These are phyloP conservation scores for Hyles lineata DNA, from an alignment of 2,888 invertebrate genomes.

Conservation along the genomic window DNA sequence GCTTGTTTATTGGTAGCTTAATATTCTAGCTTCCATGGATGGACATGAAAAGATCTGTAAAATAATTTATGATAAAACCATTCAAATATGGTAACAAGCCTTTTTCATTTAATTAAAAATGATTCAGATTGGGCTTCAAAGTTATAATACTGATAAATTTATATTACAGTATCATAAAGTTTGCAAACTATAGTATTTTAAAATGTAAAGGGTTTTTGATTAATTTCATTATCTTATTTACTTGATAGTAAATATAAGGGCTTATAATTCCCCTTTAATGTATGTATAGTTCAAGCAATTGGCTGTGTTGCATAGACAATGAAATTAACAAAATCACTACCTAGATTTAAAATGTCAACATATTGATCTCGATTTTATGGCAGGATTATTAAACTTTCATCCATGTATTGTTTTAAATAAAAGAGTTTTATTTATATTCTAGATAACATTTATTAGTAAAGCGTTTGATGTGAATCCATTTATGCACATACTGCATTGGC, in stretches of 20 bases:
- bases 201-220: neutral
- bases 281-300: neutral
- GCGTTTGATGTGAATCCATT: neutral
- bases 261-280: neutral
- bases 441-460: neutral
- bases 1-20: constrained; percentile 28
- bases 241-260: too few relatives aligned
- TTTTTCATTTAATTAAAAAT: neutral
- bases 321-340: neutral
- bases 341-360: constrained; percentile 4
- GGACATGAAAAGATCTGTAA: neutral
- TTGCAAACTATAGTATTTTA: neutral
- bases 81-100: neutral
- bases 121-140: neutral
- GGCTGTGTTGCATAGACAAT: neutral
- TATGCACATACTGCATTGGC: neutral
- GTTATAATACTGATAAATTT: neutral
- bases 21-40: neutral
- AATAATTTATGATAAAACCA: neutral
- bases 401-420: constrained; percentile 1
- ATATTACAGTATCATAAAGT: neutral
- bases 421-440: constrained; percentile 9
- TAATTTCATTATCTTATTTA: neutral
- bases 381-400: neutral
- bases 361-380: constrained; percentile 17